A percentile compares a stretch with the other conserved stretches of the same genome.
Conservation (phyloP, 2,888 invertebrate species). For the Drosophila mimetica region DNA sequence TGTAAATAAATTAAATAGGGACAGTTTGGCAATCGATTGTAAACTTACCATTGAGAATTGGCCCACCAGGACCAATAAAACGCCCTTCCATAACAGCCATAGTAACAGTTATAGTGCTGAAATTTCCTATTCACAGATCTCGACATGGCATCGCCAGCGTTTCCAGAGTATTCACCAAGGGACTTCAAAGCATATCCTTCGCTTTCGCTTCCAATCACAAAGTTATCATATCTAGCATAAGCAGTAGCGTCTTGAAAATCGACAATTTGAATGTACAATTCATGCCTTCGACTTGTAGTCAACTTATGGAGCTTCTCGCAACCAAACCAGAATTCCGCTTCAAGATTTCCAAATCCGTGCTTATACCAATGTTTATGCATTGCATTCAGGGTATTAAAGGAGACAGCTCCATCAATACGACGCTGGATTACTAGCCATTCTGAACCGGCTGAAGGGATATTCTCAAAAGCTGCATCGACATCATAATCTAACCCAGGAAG, state of each 20-base stretch:
- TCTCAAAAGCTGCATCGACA: not conserved
- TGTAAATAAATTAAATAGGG: too few relatives aligned
- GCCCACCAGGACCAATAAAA: not conserved
- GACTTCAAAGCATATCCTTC: not conserved
- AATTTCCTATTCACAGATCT: not conserved
- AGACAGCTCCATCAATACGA: not conserved
- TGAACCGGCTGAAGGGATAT: not conserved
- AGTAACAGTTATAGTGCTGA: not conserved
- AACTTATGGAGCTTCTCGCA: not conserved
- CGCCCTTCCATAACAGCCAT: not conserved
- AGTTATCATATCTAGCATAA: not conserved
- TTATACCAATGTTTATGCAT: not conserved
- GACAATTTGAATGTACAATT: not conserved
- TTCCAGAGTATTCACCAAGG: not conserved
- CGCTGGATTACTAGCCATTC: constrained; percentile 1
- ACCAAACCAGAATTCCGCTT: not conserved
- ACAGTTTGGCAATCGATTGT: too few relatives aligned
- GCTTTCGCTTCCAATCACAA: not conserved
- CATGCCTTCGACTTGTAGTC: not conserved
- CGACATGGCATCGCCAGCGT: not conserved
- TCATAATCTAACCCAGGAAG: not conserved
- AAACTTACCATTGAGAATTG: not conserved
- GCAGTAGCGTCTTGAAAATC: not conserved
- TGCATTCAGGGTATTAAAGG: not conserved
- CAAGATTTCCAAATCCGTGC: not conserved